Evolutionary conservation across 2,113 vertebrate genomes (phyloP), one percentile per base, ranked within the genome.

Genomic region (Muntiacus muntjak): DNA sequence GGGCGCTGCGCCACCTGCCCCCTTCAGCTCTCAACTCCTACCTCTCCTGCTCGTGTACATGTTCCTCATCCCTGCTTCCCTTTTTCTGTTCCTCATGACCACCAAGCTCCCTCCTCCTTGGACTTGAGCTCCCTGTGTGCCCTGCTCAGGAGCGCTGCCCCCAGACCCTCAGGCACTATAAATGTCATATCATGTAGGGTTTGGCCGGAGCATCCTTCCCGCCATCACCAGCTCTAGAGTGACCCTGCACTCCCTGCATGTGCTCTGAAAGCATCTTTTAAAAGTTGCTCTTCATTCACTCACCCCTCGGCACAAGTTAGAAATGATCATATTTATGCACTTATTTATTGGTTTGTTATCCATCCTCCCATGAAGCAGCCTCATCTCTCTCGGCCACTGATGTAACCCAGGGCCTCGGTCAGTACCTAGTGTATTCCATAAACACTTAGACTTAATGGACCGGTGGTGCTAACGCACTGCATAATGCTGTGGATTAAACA

Each of bases 341-440:
- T 92, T 96, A 60, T 81, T 62, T 67, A 67, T n/a, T 6, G 17
- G 81, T 50, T 84, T 90, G 43, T 40, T 90, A 40, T 55, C 43
- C 52, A 7, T 54, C 26, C 9, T 95, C 52, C 43, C 9, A n/a
- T 8, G 16, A 94, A 79, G 71, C 26, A 57, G 33, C 13, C 5
- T 16, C 9, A 11, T 36, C 67, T 90, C 52, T 89, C 91, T 60
- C 25, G 3, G 76, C 23, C 67, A 62, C 57, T 71, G 19, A 33
- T 52, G 0, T 19, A 62, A 86, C 2, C 23, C 26, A 94, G 55
- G 16, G 54, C 13, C 16, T 86, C 2, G 0, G 52, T 82, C 64
- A 55, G 45, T 21, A 47, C 58, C 64, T 60, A 86, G 12, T 17
- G 40, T 21, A 62, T 11, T 84, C 88, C 28, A 64, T 5, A 84